Percentiles rank a stretch among this genome's conserved stretches.
Conservation (phyloP, 2,113 vertebrate species). For the Salminus brasiliensis region DNA sequence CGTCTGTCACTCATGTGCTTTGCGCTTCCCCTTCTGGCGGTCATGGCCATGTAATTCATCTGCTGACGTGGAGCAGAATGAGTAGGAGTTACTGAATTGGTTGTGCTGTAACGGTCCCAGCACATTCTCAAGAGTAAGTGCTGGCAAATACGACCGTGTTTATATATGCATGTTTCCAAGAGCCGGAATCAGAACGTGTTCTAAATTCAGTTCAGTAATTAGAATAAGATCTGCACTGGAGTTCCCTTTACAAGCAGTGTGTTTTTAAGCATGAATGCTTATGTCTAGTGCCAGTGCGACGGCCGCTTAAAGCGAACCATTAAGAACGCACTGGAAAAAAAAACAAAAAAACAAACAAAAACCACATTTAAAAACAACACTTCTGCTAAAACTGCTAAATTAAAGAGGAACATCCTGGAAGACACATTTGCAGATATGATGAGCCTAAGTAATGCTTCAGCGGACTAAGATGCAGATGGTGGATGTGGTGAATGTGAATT, state of each 20-base stretch:
- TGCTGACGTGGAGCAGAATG: neutral
- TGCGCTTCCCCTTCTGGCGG: neutral
- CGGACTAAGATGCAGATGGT: constrained; percentile 19
- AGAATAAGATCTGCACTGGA: neutral
- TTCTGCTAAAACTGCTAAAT: constrained; percentile 13
- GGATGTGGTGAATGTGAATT: neutral
- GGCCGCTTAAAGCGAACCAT: constrained; percentile 11
- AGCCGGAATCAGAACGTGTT: too few species aligned
- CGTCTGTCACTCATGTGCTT: neutral
- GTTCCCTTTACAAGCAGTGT: neutral
- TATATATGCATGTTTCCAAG: too few species aligned
- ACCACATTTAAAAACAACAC: neutral
- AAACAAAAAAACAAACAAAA: too few species aligned
- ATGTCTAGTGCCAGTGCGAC: neutral
- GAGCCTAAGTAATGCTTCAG: neutral
- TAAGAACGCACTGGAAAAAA: neutral
- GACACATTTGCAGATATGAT: neutral
- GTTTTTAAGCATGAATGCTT: neutral
- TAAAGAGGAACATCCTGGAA: constrained; percentile 6
- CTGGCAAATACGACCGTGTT: too few species aligned
- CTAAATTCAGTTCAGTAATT: neutral
- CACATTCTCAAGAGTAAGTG: neutral
- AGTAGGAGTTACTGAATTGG: neutral
- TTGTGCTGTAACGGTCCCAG: neutral
- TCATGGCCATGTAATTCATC: neutral